Evolutionary conservation across 2,888 invertebrate species (phyloP).

Genomic region (Eupithecia insigniata): DNA sequence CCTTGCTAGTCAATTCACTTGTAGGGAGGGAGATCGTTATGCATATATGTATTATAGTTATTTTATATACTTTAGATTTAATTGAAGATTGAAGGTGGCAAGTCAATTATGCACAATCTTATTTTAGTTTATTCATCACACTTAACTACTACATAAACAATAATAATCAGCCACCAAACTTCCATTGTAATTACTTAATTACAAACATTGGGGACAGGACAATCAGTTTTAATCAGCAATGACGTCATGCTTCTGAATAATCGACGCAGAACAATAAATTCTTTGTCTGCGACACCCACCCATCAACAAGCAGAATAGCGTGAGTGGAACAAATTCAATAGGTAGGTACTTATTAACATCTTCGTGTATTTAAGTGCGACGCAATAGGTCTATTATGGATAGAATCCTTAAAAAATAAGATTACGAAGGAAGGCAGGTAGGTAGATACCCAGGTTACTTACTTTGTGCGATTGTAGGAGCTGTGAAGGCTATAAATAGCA

Average conservation of each 20-base stretch:
- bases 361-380: neutral
- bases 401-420: neutral
- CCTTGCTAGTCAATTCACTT: no score
- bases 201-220: neutral
- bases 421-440: neutral
- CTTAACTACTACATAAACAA: no score
- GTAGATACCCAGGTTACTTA: constrained; percentile 54
- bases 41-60: no score
- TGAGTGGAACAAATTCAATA: neutral
- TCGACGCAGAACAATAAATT: neutral
- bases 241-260: constrained; percentile 15
- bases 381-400: neutral
- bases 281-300: neutral
- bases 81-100: neutral
- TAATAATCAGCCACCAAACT: no score
- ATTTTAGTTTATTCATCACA: no score
- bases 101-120: neutral
- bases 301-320: neutral
- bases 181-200: neutral
- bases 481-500: constrained; percentile 69
- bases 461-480: constrained; percentile 66
- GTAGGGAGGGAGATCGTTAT: no score
- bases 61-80: neutral
- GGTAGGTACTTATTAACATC: neutral
- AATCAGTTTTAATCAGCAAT: constrained; percentile 8